These are phyloP conservation scores for Pygmarrhopalites habei DNA, from an alignment of 1,140 invertebrate species.

Conservation along the genomic window DNA sequence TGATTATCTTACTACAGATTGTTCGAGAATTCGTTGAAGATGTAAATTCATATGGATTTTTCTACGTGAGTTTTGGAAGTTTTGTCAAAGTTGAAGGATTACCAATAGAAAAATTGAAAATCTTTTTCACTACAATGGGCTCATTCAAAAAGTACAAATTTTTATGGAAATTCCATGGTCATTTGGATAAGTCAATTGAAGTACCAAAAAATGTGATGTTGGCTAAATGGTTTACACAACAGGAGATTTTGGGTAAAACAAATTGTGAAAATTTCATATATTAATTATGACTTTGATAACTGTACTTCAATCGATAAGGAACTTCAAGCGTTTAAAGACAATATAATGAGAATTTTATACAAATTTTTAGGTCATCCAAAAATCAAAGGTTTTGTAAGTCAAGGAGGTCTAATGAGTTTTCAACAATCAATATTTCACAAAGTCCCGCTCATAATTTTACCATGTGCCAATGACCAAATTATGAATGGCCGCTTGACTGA, in stretches of 20 bases:
- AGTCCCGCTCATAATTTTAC: constrained; percentile 17
- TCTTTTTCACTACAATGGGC: constrained; percentile 8
- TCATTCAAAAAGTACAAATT: constrained; percentile 8
- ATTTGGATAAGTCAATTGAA: neutral
- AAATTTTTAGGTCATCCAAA: constrained; percentile 17
- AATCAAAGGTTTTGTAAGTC: constrained; percentile 5
- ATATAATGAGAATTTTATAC: neutral
- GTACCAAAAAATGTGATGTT: constrained; percentile 27
- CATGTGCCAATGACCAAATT: constrained; percentile 9
- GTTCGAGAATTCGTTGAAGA: constrained; percentile 7
- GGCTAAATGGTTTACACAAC: constrained; percentile 28
- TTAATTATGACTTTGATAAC: neutral
- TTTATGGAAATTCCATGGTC: constrained; percentile 31
- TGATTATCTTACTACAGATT: neutral
- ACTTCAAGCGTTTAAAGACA: neutral
- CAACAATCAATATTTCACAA: constrained; percentile 6
- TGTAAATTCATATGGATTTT: constrained; percentile 3
- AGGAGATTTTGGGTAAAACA: constrained; percentile 34
- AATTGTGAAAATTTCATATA: neutral
- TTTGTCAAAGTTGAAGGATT: neutral
- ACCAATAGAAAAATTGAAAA: neutral
- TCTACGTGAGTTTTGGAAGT: constrained; percentile 18
- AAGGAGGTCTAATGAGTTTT: constrained; percentile 15
- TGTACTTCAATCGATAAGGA: neutral
- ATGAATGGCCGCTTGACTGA: neutral